phyloP scores from a whole-genome alignment of 2,888 invertebrate genomes.

The Cactoblastis cactorum region DNA sequence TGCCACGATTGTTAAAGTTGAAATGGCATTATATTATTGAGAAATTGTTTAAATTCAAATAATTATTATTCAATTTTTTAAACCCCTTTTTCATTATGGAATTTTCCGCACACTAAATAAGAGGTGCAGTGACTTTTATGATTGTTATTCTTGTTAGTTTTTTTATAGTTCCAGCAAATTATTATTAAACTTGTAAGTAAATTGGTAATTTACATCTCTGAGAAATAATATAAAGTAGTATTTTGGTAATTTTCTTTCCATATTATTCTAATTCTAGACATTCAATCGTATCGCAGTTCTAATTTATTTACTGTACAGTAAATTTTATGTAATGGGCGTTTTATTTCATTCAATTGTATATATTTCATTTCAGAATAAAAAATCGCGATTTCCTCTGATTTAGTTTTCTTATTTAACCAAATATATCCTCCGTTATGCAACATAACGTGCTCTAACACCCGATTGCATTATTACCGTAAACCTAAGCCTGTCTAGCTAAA shows the following conservation, averaged over 20 bases:
- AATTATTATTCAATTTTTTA: slow-evolving; percentile 44
- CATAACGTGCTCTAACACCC: too few species aligned
- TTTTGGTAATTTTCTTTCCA: not conserved
- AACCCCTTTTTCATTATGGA: not conserved
- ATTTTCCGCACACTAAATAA: not conserved
- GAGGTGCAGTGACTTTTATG: not conserved
- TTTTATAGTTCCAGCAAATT: too few species aligned
- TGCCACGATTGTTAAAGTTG: slow-evolving; percentile 75
- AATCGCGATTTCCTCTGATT: slow-evolving; percentile 50
- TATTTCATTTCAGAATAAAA: slow-evolving; percentile 64
- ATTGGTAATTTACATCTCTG: too few species aligned
- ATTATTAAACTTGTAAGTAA: too few species aligned
- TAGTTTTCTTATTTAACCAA: slow-evolving; percentile 28
- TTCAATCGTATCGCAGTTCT: not conserved
- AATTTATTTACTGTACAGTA: not conserved
- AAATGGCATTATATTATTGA: slow-evolving; percentile 68
- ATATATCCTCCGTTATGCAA: too few species aligned
- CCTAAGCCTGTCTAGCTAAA: too few species aligned
- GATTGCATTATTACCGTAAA: too few species aligned
- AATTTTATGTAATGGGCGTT: not conserved
- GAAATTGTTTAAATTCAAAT: slow-evolving; percentile 57
- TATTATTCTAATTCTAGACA: not conserved
- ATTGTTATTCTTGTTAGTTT: too few species aligned
- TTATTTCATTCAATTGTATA: slow-evolving; percentile 64
- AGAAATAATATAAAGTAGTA: too few species aligned